Evolutionary conservation across 2,113 vertebrate species (phyloP), one percentile per base, ranked within the genome.

Genomic region (Nerophis ophidion): DNA sequence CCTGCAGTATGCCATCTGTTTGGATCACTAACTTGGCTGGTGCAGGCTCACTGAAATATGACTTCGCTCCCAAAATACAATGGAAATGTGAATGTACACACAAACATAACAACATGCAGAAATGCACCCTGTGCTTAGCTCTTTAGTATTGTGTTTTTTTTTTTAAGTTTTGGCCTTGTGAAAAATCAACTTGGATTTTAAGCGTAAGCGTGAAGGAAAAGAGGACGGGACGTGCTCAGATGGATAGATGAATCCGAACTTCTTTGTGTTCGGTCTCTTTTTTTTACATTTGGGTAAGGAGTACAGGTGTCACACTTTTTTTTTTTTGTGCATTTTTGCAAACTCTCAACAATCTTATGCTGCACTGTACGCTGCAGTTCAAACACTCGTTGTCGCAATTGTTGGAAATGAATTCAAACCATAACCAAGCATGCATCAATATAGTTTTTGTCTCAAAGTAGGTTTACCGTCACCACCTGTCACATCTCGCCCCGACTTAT

Each of bases 1-100:
- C 67, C 49, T 26, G 65, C 62, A 34, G 71, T 71, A 78, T 66
- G 70, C 72, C 72, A 78, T 81, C 76, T 70, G 72, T 79, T 76
- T 68, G 1, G 49, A n/a, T 59, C 62, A 65, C 66, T 71, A 78
- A 78, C 78, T 81, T 78, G 63, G 68, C 69, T 44, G 62, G 42
- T 8, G 13, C 60, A 48, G 51, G 48, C 74, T 68, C 48, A 66
- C 61, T 60, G 46, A 48, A 67, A 72, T 50, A 26, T 13, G 48
- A 17, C 52, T 55, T 72, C 12, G 9, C 48, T 60, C 0, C 16
- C 53, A 60, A 68, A 70, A 65, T n/a, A 65, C 54, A 57, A 19
- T 8, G 48, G 5, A 51, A 58, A 42, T 17, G 38, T 10, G n/a
- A 49, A 40, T 49, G 48, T 48, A 17, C 26, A 26, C 26, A 26